Percentiles rank a stretch among this genome's conserved stretches.
Evolutionary conservation across 2,797 vertebrate genomes (phyloP).

Genomic region (Tenualosa thibaudeaui): DNA sequence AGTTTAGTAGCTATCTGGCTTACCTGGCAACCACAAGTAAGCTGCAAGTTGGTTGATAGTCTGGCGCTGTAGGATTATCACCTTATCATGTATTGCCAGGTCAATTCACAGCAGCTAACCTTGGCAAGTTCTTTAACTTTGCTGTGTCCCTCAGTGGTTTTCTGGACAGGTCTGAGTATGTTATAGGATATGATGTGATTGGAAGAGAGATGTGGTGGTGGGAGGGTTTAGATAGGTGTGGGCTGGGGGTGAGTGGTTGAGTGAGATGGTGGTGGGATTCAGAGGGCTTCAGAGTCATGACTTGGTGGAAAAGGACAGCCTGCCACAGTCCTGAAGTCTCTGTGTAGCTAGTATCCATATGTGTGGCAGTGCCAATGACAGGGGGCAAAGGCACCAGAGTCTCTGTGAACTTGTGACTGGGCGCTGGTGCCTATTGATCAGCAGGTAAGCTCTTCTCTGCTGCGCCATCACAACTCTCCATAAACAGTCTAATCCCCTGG

Average conservation of each 20-base stretch:
- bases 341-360: neutral
- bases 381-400: neutral
- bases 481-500: constrained; percentile 54
- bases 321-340: neutral
- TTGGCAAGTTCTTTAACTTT: too few relatives aligned
- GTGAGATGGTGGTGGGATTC: neutral
- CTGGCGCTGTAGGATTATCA: too few relatives aligned
- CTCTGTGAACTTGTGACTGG: neutral
- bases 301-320: too few relatives aligned
- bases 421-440: neutral
- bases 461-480: constrained; percentile 40
- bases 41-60: too few relatives aligned
- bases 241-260: neutral
- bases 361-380: neutral
- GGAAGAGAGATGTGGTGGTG: neutral
- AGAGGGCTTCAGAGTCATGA: too few relatives aligned
- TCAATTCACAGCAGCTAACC: too few relatives aligned
- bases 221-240: neutral
- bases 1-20: too few relatives aligned
- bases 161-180: too few relatives aligned
- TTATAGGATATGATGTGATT: too few relatives aligned
- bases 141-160: too few relatives aligned
- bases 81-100: too few relatives aligned
- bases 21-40: too few relatives aligned
- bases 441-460: constrained; percentile 13